These are phyloP conservation scores for Peromyscus leucopus DNA, from an alignment of 2,113 vertebrate species.

Conservation along the genomic window DNA sequence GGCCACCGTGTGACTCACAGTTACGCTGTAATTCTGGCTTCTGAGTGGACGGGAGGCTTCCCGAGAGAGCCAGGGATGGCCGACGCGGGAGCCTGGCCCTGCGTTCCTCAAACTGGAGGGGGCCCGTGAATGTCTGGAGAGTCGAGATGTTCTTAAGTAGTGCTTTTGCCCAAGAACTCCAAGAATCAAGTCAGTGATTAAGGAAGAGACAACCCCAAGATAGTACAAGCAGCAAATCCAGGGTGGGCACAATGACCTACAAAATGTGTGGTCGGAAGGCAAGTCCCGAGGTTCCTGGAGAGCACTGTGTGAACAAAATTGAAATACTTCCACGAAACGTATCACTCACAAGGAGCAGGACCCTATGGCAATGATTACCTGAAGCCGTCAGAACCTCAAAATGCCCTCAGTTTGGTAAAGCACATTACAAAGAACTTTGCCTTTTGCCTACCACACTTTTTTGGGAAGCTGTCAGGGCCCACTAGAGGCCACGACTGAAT, in stretches of 20 bases:
- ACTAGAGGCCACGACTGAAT: neutral
- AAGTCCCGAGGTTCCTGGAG: neutral
- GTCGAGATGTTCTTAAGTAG: neutral
- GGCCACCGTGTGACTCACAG: neutral
- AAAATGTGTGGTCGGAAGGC: neutral
- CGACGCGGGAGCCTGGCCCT: neutral
- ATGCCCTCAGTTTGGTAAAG: slow-evolving; percentile 18
- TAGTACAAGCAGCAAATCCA: neutral
- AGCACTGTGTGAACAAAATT: neutral
- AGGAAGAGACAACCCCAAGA: neutral
- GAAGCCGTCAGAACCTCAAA: neutral
- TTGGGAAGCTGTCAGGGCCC: slow-evolving; percentile 3
- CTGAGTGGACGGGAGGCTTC: neutral
- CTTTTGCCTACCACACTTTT: neutral
- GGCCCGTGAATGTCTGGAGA: neutral
- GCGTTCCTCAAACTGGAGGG: neutral
- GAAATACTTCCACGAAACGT: neutral
- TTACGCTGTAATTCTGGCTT: neutral
- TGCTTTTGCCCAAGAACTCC: neutral
- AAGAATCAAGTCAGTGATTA: neutral
- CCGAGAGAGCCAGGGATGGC: neutral
- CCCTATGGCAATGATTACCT: neutral
- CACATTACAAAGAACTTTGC: neutral
- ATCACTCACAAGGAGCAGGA: neutral
- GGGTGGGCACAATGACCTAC: neutral